Evolutionary conservation across 2,888 invertebrate genomes (phyloP).

Genomic region (Caradrina clavipalpis): DNA sequence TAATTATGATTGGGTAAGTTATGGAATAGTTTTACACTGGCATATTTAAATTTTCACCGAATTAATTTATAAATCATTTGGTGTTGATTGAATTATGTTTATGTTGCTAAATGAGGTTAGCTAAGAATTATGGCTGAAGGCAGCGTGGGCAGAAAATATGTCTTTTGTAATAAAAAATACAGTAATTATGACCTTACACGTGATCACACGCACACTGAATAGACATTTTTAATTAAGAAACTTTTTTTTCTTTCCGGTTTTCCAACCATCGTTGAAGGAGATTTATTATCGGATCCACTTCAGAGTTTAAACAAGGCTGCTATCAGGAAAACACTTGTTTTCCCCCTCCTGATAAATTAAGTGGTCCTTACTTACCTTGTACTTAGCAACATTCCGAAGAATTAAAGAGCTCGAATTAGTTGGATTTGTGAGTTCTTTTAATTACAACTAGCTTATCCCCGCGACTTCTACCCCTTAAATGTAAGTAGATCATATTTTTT

Average conservation of each 20-base stretch:
- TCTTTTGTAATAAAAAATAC: slow-evolving; percentile 58
- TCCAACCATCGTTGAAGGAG: slow-evolving; percentile 36
- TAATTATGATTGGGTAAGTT: slow-evolving; percentile 74
- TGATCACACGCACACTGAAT: slow-evolving; percentile 42
- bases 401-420: slow-evolving; percentile 46
- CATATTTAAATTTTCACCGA: slow-evolving; percentile 64
- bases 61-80: slow-evolving; percentile 68
- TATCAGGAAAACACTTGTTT: slow-evolving; percentile 60
- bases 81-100: slow-evolving; percentile 68
- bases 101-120: slow-evolving; percentile 61
- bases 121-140: slow-evolving; percentile 51
- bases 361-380: slow-evolving; percentile 22
- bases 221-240: slow-evolving; percentile 27
- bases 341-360: slow-evolving; percentile 66
- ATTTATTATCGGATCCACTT: slow-evolving; percentile 45
- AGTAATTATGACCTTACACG: slow-evolving; percentile 48
- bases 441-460: slow-evolving; percentile 26
- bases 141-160: slow-evolving; percentile 60
- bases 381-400: slow-evolving; percentile 38
- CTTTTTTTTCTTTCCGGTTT: slow-evolving; percentile 34
- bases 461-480: too few relatives aligned
- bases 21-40: slow-evolving; percentile 67
- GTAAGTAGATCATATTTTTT: too few relatives aligned
- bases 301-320: slow-evolving; percentile 50
- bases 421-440: slow-evolving; percentile 56